Evolutionary conservation across 2,113 vertebrate genomes (phyloP), one percentile per base, ranked within the genome.

Genomic region (Oophaga pumilio): DNA sequence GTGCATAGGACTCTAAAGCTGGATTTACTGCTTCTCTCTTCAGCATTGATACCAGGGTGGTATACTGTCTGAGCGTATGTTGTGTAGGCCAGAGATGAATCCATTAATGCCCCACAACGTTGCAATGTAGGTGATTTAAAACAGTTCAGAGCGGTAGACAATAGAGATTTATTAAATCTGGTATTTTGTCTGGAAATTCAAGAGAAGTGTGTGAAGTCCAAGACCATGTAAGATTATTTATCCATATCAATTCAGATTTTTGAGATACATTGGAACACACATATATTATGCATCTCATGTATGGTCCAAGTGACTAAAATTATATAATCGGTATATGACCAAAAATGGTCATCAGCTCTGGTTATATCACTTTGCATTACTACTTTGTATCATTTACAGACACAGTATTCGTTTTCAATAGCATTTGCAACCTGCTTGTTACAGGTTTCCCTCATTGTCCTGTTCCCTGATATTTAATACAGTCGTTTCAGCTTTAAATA

Each of bases 381-480:
- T 7, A 77, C 33, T 49, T 59, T 18, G 43, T 77, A 76, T 85
- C 22, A 50, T 52, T 62, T 76, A 49, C 73, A 64, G 26, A 20
- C 3, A 43, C 33, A 43, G 33, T 50, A 76, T 76, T 76, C 24
- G 12, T 57, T 74, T 49, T n/a, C 28, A 60, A 22, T 62, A 26
- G n/a, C 43, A 66, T 78, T 3, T 50, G 33, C 43, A 86, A 9
- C 18, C 20, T 57, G 26, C 14, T 77, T 87, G 12, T 22, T 33
- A 22, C 53, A 82, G 66, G 77, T 74, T 62, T 73, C 15, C 26
- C 14, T 57, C 59, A 62, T 73, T 82, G n/a, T 71, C 12, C 62
- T 87, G 64, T 56, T 22, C 26, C 64, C 78, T 82, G 78, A 87
- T 87, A 82, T 82, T 82, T 73, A 82, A 87, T 81, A 57, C 66